phyloP scores from a whole-genome alignment of 2,113 vertebrate genomes.

The Phrynosoma platyrhinos region DNA sequence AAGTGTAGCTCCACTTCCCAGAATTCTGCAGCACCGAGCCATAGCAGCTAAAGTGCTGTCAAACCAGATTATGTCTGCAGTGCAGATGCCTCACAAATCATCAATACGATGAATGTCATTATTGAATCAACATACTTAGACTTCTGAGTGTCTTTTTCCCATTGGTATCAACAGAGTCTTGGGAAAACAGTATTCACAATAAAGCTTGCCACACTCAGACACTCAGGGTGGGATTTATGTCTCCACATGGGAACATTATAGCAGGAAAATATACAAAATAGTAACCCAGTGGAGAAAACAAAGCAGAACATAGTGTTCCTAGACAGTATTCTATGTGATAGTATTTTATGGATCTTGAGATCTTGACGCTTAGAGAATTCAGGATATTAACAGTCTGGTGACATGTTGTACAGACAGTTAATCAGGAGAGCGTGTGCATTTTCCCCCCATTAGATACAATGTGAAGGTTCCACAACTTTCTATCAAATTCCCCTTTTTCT shows the following conservation, averaged over 20 bases:
- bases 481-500: background rate
- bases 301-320: constrained; percentile 7
- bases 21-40: too few relatives aligned
- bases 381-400: constrained; percentile 3
- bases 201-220: background rate
- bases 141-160: too few relatives aligned
- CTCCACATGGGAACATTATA: background rate
- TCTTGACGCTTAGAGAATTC: background rate
- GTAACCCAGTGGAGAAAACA: background rate
- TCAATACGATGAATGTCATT: too few relatives aligned
- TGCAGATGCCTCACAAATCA: too few relatives aligned
- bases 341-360: background rate
- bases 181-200: background rate
- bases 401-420: constrained; percentile 4
- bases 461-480: background rate
- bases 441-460: background rate
- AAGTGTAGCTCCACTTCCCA: too few relatives aligned
- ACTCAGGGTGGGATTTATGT: background rate
- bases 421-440: background rate
- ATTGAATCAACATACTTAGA: too few relatives aligned
- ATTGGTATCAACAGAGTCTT: background rate
- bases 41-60: too few relatives aligned
- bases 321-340: background rate
- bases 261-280: background rate
- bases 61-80: too few relatives aligned